A percentile compares a stretch with the other conserved stretches of the same genome.
Evolutionary conservation across 2,113 vertebrate genomes (phyloP).

Genomic region (Psophia crepitans): DNA sequence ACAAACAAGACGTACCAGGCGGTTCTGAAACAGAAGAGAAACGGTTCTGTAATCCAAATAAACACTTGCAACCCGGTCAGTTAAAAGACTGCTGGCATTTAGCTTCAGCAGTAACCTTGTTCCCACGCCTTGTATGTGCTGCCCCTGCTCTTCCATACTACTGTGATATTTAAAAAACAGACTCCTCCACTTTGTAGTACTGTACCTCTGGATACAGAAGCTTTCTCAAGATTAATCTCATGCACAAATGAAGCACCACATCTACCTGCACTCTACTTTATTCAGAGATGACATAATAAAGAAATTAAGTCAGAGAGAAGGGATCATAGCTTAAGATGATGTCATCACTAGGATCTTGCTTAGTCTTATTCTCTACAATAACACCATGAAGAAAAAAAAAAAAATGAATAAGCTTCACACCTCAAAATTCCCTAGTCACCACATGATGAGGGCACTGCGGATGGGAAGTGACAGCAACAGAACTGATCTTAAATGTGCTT

Average conservation of each 20-base stretch:
- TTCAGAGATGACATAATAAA: too few relatives aligned
- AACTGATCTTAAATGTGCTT: neutral
- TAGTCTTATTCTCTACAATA: neutral
- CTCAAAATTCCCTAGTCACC: neutral
- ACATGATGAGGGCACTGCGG: neutral
- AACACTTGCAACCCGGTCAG: neutral
- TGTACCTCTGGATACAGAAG: neutral
- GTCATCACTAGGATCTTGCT: neutral
- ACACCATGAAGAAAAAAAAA: neutral
- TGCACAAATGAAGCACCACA: neutral
- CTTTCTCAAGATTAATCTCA: neutral
- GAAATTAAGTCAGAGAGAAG: neutral
- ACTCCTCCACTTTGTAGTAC: neutral
- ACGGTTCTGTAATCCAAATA: neutral
- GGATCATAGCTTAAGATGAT: neutral
- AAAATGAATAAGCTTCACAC: neutral
- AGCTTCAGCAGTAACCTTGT: neutral
- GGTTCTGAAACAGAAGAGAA: constrained; percentile 80
- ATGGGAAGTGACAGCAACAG: neutral
- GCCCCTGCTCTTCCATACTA: neutral
- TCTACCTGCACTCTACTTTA: neutral
- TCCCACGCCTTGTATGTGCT: neutral
- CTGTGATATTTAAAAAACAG: neutral
- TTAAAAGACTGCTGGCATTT: neutral
- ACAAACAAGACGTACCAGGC: constrained; percentile 95